These are phyloP conservation scores for Adineta ricciae DNA, from an alignment of 2,888 invertebrate genomes.

Conservation along the genomic window DNA sequence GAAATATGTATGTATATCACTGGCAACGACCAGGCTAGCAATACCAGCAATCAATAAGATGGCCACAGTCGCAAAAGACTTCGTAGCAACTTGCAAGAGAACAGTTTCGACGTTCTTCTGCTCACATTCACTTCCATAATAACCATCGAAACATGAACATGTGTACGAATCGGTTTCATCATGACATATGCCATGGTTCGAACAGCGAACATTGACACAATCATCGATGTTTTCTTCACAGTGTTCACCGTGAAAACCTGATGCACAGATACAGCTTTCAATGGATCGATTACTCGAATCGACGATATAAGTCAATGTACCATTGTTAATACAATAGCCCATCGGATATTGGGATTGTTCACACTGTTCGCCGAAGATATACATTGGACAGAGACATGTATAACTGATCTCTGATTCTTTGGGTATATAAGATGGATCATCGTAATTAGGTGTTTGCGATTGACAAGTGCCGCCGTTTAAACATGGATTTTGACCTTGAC, in stretches of 20 bases:
- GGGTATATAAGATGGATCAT: background rate
- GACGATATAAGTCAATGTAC: background rate
- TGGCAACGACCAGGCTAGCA: background rate
- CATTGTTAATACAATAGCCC: background rate
- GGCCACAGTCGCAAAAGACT: background rate
- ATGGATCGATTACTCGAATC: background rate
- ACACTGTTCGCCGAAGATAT: background rate
- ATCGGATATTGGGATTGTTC: background rate
- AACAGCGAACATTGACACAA: background rate
- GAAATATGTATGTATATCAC: constrained; percentile 13
- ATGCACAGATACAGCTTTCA: background rate
- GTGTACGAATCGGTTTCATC: background rate
- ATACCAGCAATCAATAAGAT: background rate
- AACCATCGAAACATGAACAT: background rate
- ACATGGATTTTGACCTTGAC: background rate
- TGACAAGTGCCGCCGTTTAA: background rate
- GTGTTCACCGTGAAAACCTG: background rate
- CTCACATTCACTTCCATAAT: background rate
- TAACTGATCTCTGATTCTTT: background rate
- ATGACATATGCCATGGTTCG: background rate
- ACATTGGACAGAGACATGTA: background rate
- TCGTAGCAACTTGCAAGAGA: background rate
- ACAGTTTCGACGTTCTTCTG: background rate
- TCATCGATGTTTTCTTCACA: constrained; percentile 10
- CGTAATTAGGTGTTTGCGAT: background rate